Evolutionary conservation across 1,140 invertebrate genomes (phyloP).

Genomic region (Augochlora pura): DNA sequence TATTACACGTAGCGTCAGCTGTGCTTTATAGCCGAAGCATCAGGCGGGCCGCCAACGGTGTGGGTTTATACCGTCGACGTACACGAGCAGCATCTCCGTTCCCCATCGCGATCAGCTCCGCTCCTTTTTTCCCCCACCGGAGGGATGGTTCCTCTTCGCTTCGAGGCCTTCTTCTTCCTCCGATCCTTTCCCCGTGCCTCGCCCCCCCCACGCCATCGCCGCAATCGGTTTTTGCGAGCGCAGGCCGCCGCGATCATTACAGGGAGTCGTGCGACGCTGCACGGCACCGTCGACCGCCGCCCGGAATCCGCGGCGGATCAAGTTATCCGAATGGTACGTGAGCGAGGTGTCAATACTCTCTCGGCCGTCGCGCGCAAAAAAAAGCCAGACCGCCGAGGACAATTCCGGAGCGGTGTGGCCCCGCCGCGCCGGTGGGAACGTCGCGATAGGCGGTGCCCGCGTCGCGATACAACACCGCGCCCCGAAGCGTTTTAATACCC

Average conservation of each 20-base stretch:
- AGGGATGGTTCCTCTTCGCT: neutral
- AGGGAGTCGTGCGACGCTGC: conserved; percentile 24
- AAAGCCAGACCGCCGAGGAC: conserved; percentile 13
- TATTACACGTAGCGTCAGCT: conserved; percentile 72
- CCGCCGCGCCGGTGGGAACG: no score
- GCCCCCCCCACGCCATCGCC: neutral
- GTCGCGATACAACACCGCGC: no score
- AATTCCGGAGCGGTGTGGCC: conserved; percentile 22
- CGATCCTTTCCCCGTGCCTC: no score
- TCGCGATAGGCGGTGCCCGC: no score
- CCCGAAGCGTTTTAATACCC: no score
- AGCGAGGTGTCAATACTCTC: conserved; percentile 55
- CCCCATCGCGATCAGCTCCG: conserved; percentile 31
- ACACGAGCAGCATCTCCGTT: conserved; percentile 61
- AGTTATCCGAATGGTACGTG: conserved; percentile 54
- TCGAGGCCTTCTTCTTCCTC: neutral
- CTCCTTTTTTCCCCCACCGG: conserved; percentile 41
- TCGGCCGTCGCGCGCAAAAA: conserved; percentile 34
- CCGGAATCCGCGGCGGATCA: conserved; percentile 43
- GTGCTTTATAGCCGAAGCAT: conserved; percentile 71
- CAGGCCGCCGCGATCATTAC: conserved; percentile 57
- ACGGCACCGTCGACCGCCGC: neutral
- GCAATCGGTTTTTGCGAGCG: conserved; percentile 40
- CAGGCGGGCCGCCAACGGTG: conserved; percentile 60
- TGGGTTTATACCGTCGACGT: conserved; percentile 66